Evolutionary conservation across 2,113 vertebrate genomes (phyloP).

Genomic region (Semicossyphus pulcher): DNA sequence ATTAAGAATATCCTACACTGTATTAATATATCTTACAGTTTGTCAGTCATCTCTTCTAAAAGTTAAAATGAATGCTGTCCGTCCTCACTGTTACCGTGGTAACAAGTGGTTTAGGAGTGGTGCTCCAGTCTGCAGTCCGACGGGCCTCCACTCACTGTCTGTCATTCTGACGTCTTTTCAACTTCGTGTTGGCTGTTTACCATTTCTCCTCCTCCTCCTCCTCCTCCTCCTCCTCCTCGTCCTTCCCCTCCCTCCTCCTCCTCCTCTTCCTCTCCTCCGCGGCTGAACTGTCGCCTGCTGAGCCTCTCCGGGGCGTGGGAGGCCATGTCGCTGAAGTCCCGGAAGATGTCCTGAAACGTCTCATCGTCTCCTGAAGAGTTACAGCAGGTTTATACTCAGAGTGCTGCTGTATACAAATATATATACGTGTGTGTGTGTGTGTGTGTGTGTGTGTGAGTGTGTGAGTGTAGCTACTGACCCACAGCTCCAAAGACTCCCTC

Average conservation of each 20-base stretch:
- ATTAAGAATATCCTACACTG: neutral
- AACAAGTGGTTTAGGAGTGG: neutral
- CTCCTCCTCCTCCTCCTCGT: neutral
- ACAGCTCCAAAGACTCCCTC: constrained; percentile 79
- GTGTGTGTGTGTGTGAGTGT: neutral
- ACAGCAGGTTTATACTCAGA: neutral
- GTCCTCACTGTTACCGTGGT: neutral
- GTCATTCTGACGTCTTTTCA: constrained; percentile 11
- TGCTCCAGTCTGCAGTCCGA: neutral
- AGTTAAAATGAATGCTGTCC: neutral
- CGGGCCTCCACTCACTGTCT: neutral
- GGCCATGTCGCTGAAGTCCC: constrained; percentile 86
- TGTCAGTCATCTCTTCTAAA: neutral
- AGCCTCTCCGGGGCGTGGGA: constrained; percentile 83
- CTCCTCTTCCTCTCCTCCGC: constrained; percentile 7
- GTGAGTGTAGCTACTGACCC: constrained; percentile 57
- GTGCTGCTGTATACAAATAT: neutral
- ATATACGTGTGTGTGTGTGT: neutral
- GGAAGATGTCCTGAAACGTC: constrained; percentile 86
- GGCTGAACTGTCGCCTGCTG: constrained; percentile 68
- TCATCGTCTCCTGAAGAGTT: constrained; percentile 79
- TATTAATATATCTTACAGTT: too few relatives aligned
- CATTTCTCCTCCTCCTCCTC: neutral
- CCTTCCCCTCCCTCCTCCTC: neutral
- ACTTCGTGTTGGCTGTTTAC: neutral